Conservation (phyloP, 2,113 vertebrate genomes). For the Brachyistius frenatus region DNA sequence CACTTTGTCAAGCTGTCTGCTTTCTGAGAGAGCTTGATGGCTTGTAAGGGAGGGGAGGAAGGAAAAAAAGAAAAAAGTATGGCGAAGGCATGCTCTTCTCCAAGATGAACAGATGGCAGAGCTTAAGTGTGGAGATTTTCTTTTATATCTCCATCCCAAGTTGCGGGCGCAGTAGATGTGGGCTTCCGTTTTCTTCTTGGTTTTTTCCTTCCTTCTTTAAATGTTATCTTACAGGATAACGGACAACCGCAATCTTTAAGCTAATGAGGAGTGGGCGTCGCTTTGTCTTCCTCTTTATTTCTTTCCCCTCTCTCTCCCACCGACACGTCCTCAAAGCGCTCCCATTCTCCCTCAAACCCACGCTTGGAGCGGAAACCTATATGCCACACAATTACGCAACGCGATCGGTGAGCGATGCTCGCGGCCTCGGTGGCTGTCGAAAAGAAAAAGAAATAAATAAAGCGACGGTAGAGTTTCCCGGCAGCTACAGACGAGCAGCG, state of each 20-base stretch:
- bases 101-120: conserved; percentile 75
- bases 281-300: conserved; percentile 68
- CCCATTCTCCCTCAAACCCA: conserved; percentile 69
- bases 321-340: conserved; percentile 58
- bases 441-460: conserved; percentile 7
- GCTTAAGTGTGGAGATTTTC: conserved; percentile 72
- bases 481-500: conserved; percentile 20
- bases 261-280: conserved; percentile 76
- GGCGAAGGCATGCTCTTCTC: conserved; percentile 58
- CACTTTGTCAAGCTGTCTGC: conserved; percentile 74
- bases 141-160: conserved; percentile 72
- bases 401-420: conserved; percentile 43
- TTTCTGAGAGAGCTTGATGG: conserved; percentile 67
- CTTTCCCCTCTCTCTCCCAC: conserved; percentile 62
- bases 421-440: conserved; percentile 53
- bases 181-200: conserved; percentile 25
- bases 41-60: conserved; percentile 57
- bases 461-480: conserved; percentile 33
- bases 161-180: conserved; percentile 48
- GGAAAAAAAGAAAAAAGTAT: conserved; percentile 26
- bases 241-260: conserved; percentile 64
- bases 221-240: conserved; percentile 63
- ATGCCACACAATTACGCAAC: conserved; percentile 72
- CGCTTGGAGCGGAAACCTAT: conserved; percentile 64
- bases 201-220: conserved; percentile 36